phyloP scores from a whole-genome alignment of 2,888 invertebrate species.

The Anoncus sp. region DNA sequence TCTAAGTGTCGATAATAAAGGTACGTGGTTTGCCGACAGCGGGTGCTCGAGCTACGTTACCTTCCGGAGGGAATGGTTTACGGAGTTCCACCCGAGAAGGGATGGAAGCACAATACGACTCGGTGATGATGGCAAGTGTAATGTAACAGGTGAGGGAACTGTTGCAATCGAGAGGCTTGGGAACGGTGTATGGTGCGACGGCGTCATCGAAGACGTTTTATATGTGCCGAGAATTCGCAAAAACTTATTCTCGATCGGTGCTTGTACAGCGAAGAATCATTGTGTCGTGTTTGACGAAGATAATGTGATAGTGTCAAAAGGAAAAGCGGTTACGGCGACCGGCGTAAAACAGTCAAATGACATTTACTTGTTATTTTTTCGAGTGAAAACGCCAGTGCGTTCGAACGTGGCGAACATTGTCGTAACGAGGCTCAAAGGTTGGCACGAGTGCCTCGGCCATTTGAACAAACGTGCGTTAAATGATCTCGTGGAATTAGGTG shows the following conservation, averaged over 20 bases:
- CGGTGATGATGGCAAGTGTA: too few species aligned
- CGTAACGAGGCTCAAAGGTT: slow-evolving; percentile 8
- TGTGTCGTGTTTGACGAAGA: slow-evolving; percentile 17
- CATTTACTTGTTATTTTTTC: slow-evolving; percentile 8
- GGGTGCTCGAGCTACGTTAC: slow-evolving; percentile 62
- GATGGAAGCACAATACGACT: too few species aligned
- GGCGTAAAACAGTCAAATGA: slow-evolving; percentile 21
- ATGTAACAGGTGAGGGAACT: too few species aligned
- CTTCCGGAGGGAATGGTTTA: slow-evolving; percentile 48
- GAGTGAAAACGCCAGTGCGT: too few species aligned
- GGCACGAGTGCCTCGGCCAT: slow-evolving; percentile 64
- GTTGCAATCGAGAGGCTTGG: neutral
- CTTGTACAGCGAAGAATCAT: neutral
- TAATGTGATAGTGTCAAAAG: slow-evolving; percentile 19
- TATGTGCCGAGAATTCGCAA: slow-evolving; percentile 62
- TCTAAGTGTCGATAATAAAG: slow-evolving; percentile 52
- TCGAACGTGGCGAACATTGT: slow-evolving; percentile 6
- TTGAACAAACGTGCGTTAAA: slow-evolving; percentile 40
- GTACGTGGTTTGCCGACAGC: slow-evolving; percentile 63
- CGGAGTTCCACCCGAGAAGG: too few species aligned
- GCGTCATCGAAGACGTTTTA: slow-evolving; percentile 25
- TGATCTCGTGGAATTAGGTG: too few species aligned
- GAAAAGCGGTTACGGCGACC: slow-evolving; percentile 22
- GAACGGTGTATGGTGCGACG: too few species aligned
- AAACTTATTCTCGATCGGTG: slow-evolving; percentile 65